These are phyloP conservation scores for Drosophila obscura DNA, from an alignment of 1,140 invertebrate genomes.

Conservation along the genomic window DNA sequence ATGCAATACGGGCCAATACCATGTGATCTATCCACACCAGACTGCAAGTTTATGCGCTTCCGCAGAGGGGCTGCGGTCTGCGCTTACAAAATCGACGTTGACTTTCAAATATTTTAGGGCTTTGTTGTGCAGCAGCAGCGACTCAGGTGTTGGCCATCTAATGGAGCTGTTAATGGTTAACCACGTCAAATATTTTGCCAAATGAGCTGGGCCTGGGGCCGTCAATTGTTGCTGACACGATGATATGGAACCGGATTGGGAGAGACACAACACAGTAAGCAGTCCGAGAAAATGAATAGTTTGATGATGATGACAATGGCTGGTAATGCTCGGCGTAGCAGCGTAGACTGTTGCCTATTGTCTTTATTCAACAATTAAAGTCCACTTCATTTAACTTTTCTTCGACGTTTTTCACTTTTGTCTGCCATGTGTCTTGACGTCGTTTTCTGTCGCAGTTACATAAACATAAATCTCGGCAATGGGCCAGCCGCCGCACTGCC, in stretches of 20 bases:
- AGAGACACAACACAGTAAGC: slow-evolving; percentile 17
- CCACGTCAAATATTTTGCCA: slow-evolving; percentile 46
- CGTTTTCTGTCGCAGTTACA: slow-evolving; percentile 47
- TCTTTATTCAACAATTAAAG: slow-evolving; percentile 67
- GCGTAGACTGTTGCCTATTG: slow-evolving; percentile 1
- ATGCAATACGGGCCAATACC: slow-evolving; percentile 1
- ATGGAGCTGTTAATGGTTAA: slow-evolving; percentile 48
- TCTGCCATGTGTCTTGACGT: slow-evolving; percentile 44
- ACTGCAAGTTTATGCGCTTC: slow-evolving; percentile 31
- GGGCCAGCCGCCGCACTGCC: slow-evolving; percentile 24
- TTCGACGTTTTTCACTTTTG: slow-evolving; percentile 37
- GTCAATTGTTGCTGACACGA: slow-evolving; percentile 43
- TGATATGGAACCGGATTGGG: slow-evolving; percentile 42
- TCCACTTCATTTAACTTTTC: slow-evolving; percentile 68
- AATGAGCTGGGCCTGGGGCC: slow-evolving; percentile 45
- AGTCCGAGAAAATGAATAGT: slow-evolving; percentile 14
- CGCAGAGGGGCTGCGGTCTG: slow-evolving; percentile 2
- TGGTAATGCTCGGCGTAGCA: slow-evolving; percentile 19
- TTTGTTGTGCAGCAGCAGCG: slow-evolving; percentile 9
- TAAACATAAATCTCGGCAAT: slow-evolving; percentile 80
- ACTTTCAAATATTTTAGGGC: slow-evolving; percentile 68
- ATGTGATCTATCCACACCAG: slow-evolving; percentile 25
- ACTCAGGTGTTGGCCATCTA: slow-evolving; percentile 24
- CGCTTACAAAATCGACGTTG: slow-evolving; percentile 73
- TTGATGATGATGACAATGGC: slow-evolving; percentile 6